Base-by-base conservation (phyloP, 2,888 invertebrate species). In the Thymelicus sylvestris region DNA sequence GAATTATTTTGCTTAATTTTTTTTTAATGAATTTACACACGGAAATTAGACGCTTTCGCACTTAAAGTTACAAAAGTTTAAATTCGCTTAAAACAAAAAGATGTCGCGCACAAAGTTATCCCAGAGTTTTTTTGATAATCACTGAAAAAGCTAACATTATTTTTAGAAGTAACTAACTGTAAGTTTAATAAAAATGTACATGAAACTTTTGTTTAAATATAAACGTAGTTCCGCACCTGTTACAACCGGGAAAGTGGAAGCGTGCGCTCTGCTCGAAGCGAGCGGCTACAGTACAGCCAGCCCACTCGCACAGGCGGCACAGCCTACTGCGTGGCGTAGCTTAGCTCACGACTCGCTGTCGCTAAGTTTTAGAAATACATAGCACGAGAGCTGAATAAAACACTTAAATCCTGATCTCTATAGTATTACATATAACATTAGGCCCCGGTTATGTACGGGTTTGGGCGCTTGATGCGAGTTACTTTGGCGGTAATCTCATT, bases 211-310 rank as follows among this genome's bases (percentile, higher is more conserved):
- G 13, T 38, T 38, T 38, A 5, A 38, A 57, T 38, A 57, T 38
- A 38, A 57, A 12, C 57, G 57, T 57, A 74, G 1, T 44, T 63
- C 60, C 50, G 65, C 83, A 88, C 87, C 88, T 87, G 83, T 81
- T 76, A 67, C 76, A 77, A 78, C 73, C 75, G 77, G 39, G 12
- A 38, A 50, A n/a, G 65, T 65, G 80, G 83, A 82, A 78, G 82
- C 93, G 92, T 92, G 90, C 92, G 91, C 80, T 81, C 86, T 80
- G 82, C 79, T 77, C 86, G 83, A 79, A 86, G 86, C 84, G 85
- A 82, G 82, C 74, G 72, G 74, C 72, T 74, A 71, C 73, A 77
- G 74, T 87, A 84, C 74, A 73, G 62, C 65, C n/a, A n/a, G n/a
- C n/a, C n/a, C 67, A 60, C 50, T 84, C 83, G 83, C 83, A 81